These are phyloP conservation scores for Hydrochoerus hydrochaeris DNA, from an alignment of 2,113 vertebrate species.

Conservation along the genomic window DNA sequence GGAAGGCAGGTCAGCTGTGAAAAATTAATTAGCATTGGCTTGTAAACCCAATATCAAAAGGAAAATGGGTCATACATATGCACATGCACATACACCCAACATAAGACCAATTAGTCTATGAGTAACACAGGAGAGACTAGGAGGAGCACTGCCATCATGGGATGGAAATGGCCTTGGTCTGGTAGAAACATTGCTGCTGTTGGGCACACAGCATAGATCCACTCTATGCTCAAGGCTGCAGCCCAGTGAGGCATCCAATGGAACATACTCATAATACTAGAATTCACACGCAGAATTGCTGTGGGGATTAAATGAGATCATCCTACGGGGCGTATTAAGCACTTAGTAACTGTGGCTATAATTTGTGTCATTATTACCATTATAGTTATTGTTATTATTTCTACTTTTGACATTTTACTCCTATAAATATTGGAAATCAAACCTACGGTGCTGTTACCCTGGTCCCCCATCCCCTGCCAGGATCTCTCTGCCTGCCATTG, in stretches of 20 bases:
- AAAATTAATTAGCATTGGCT: slow-evolving; percentile 38
- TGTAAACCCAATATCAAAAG: background rate
- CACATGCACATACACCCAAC: background rate
- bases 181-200: background rate
- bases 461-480: too few species aligned
- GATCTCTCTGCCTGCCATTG: background rate
- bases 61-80: background rate
- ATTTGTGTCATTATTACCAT: slow-evolving; percentile 36
- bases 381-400: slow-evolving; percentile 50
- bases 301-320: slow-evolving; percentile 37
- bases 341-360: slow-evolving; percentile 34
- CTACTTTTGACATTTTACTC: background rate
- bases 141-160: background rate
- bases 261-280: background rate
- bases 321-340: background rate
- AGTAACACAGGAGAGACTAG: background rate
- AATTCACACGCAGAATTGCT: background rate
- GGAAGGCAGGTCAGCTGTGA: slow-evolving; percentile 35
- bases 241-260: background rate
- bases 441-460: background rate
- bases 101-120: background rate
- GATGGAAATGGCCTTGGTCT: background rate
- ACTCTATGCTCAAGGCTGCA: background rate
- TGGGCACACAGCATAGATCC: background rate
- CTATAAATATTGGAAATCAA: background rate